Base-by-base conservation (phyloP, 30 jellyfish, hydroid and myxozoan genomes). In the Nemopilema nomurai region DNA sequence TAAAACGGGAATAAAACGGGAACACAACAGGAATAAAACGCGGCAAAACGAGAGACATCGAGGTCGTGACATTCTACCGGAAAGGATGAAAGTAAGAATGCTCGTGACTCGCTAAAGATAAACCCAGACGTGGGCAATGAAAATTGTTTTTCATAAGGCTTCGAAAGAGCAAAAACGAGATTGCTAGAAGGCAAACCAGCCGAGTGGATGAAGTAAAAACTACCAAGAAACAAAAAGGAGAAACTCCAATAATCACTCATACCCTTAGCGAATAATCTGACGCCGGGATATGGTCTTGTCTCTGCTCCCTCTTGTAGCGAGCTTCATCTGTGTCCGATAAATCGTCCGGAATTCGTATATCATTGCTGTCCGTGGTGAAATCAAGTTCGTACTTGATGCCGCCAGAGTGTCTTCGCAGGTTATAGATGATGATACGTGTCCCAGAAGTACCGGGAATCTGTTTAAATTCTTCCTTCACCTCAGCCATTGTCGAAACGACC, bases 261-360 rank as follows among this genome's bases (percentile, higher is more conserved):
- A 93, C 98, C 93, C 98, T 84, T 24, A 93, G 89, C 20, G 98
- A 93, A 85, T 93, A 88, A 85, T 93, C 98, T 0, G 98, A 93
- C 22, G 97, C 97, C 17, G 98, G 98, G 13, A 93, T 93, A 65
- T 93, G 98, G 49, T 93, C 92, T 72, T 93, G 98, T 32, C 98
- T 57, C 32, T 93, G 97, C 77, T 93, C 98, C 80, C 96, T 74
- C 62, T 89, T 93, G 53, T 86, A 93, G 72, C 74, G 62, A 63
- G 94, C 66, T 57, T 83, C 98, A 76, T 89, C 98, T 1, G 98
- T 89, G 83, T 84, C 90, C 20, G 76, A 80, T 31, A 52, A 84
- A 84, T 93, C 98, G 74, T 87, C 96, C 0, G 98, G 98, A 19
- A 93, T 93, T 7, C 94, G 91, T 19, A 93, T 88, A 81, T 93